Evolutionary conservation across 2,113 vertebrate species (phyloP).

Genomic region (Epinephelus lanceolatus): DNA sequence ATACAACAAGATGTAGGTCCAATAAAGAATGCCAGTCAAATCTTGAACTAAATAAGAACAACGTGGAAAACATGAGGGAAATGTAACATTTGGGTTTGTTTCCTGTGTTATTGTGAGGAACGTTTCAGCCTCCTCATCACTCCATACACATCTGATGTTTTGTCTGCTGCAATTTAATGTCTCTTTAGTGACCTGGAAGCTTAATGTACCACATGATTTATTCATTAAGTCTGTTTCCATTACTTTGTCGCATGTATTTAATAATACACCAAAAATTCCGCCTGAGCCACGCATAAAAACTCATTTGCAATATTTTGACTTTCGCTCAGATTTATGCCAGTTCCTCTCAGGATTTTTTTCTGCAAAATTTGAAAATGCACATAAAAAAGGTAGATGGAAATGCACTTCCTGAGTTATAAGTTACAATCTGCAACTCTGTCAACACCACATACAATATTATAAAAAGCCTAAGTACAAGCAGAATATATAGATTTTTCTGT

Average conservation of each 20-base stretch:
- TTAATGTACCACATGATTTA: not conserved
- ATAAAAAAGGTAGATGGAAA: too few species aligned
- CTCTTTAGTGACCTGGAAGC: too few species aligned
- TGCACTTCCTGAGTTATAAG: not conserved
- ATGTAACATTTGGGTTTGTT: too few species aligned
- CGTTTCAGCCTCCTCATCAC: too few species aligned
- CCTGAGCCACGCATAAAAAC: not conserved
- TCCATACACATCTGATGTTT: not conserved
- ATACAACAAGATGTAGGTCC: too few species aligned
- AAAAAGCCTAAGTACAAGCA: not conserved
- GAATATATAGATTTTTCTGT: not conserved
- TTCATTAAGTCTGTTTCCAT: too few species aligned
- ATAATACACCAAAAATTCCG: not conserved
- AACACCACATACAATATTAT: not conserved
- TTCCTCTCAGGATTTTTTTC: not conserved
- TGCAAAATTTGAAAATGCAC: not conserved
- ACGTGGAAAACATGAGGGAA: too few species aligned
- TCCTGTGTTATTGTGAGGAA: too few species aligned
- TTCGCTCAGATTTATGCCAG: not conserved
- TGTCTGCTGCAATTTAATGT: not conserved
- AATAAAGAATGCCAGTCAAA: too few species aligned
- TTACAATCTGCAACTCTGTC: not conserved
- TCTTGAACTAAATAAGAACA: too few species aligned
- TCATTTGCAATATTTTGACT: not conserved
- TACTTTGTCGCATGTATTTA: not conserved